These are phyloP conservation scores for Psococerastis gibbosa DNA, from an alignment of 2,888 invertebrate genomes.

Conservation along the genomic window DNA sequence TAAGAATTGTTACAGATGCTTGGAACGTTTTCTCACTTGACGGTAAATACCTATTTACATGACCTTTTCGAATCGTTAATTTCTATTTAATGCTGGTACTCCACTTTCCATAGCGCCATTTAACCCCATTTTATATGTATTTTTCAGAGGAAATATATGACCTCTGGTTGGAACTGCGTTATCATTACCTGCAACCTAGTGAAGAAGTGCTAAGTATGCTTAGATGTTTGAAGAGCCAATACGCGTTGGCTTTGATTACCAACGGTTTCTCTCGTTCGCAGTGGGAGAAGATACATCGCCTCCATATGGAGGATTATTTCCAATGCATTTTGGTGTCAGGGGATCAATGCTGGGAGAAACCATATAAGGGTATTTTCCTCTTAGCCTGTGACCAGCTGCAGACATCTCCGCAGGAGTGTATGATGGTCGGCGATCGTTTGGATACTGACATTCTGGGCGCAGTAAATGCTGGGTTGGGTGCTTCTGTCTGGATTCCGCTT, in stretches of 20 bases:
- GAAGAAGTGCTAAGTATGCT: constrained; percentile 50
- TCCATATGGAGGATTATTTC: constrained; percentile 51
- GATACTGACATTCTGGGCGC: constrained; percentile 78
- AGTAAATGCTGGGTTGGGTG: constrained; percentile 51
- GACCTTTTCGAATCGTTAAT: too few relatives aligned
- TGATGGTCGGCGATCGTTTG: constrained; percentile 76
- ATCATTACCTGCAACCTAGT: constrained; percentile 49
- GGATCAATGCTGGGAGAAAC: constrained; percentile 74
- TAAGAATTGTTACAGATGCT: too few relatives aligned
- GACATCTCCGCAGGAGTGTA: constrained; percentile 52
- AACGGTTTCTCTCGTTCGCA: constrained; percentile 74
- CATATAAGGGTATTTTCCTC: constrained; percentile 60
- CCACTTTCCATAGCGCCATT: too few relatives aligned
- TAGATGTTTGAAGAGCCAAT: constrained; percentile 47
- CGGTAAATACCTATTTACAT: too few relatives aligned
- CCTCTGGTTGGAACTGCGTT: constrained; percentile 62
- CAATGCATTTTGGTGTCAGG: constrained; percentile 66
- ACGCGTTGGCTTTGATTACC: constrained; percentile 61
- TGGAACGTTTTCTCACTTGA: too few relatives aligned
- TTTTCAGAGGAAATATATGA: constrained; percentile 46
- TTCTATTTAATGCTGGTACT: too few relatives aligned
- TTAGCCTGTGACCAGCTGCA: constrained; percentile 55
- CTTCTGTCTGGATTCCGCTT: constrained; percentile 64
- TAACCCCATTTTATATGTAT: too few relatives aligned
- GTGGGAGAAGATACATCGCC: constrained; percentile 67